Base-by-base conservation (phyloP, 2,888 invertebrate species). In the Coleophora deauratella region DNA sequence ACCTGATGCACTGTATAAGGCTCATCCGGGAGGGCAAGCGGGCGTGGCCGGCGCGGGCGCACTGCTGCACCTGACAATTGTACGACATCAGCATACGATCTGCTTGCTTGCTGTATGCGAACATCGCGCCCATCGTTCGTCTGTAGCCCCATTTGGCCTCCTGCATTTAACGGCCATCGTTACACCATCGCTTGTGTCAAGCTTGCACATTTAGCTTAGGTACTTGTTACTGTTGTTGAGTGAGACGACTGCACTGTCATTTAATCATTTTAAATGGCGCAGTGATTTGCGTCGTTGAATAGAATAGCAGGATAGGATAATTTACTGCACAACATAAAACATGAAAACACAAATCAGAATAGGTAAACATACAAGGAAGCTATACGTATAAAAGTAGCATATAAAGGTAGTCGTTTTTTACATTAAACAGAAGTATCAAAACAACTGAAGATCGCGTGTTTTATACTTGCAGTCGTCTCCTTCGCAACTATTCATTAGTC, bases 1-100 rank as follows among this genome's bases (percentile, higher is more conserved):
- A 92, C 90, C 91, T 91, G 56, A 95, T 87, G 78, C 95, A 95
- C 69, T 94, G 93, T 55, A 93, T 82, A 52, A 95, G 92, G 73
- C 93, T 93, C 82, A 94, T 91, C 50, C 84, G 59, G 35, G 71
- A 63, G 8, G 64, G 60, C 30, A 66, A 59, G 56, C 84, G 63
- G 42, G 82, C 78, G 55, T 82, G 78, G 27, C 88, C 81, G 3
- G 77, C 79, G 41, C 73, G 55, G 66, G 77, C 85, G 59, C 62
- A 78, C 71, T 71, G 84, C 75, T 84, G 84, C 61, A 84, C 84
- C 78, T 85, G 85, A 62, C 80, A 82, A 81, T 82, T 84, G 84
- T 85, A 81, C 60, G 84, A 82, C 75, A 81, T 82, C 77, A 85
- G 82, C 84, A 85, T 82, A 51, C 81, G 79, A 67, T 84, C 84